phyloP scores from a whole-genome alignment of 1,140 invertebrate species.

The Sipha flava region DNA sequence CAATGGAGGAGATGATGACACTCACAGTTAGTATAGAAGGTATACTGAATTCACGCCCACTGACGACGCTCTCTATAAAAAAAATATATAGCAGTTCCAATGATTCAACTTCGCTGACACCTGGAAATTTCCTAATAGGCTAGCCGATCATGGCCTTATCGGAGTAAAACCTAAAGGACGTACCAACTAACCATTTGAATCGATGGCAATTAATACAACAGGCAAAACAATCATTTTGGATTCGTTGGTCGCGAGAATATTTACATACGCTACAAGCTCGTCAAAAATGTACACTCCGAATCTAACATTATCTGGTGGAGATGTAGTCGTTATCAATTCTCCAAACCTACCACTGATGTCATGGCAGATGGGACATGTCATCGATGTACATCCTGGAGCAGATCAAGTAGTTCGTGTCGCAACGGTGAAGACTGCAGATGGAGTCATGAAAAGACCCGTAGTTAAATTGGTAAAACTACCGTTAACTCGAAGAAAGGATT shows the following conservation, averaged over 20 bases:
- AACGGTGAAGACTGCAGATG: constrained; percentile 34
- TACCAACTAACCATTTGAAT: neutral
- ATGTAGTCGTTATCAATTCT: no score
- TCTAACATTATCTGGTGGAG: no score
- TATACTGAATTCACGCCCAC: constrained; percentile 41
- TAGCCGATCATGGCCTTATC: constrained; percentile 31
- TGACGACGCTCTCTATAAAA: constrained; percentile 39
- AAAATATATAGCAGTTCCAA: neutral
- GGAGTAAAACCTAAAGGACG: neutral
- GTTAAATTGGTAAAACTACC: constrained; percentile 35
- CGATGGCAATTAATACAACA: neutral
- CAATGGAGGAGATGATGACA: constrained; percentile 40
- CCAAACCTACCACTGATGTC: constrained; percentile 5
- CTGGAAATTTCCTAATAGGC: constrained; percentile 41
- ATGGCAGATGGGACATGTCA: constrained; percentile 40
- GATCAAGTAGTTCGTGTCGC: constrained; percentile 37
- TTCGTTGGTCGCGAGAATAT: constrained; percentile 21
- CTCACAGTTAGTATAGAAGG: constrained; percentile 41
- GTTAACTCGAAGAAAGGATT: no score
- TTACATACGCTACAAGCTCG: neutral
- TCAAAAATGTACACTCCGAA: constrained; percentile 27
- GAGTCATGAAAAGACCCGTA: constrained; percentile 35
- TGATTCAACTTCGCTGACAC: constrained; percentile 40
- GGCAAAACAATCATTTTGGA: constrained; percentile 5
- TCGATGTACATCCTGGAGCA: constrained; percentile 35